A percentile compares a stretch with the other conserved stretches of the same genome.
Evolutionary conservation across 2,888 invertebrate genomes (phyloP).

Genomic region (Andrena bicolor): DNA sequence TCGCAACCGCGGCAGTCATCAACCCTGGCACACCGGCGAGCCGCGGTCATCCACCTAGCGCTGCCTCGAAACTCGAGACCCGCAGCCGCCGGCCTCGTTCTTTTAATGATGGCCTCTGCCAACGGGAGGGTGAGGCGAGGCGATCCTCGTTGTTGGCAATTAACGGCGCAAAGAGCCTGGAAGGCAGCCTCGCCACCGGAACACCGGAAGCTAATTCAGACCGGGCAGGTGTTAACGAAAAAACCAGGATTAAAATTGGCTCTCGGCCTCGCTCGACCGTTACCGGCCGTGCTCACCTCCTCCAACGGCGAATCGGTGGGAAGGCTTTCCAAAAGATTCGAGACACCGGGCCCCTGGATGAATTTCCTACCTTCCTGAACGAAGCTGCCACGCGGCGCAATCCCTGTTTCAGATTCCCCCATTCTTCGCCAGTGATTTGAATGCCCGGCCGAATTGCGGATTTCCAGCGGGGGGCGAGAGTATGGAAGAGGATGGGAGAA

Average conservation of each 20-base stretch:
- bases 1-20: conserved; percentile 69
- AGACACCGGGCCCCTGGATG: background rate
- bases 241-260: conserved; percentile 10
- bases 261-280: background rate
- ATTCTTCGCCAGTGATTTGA: conserved; percentile 45
- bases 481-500: background rate
- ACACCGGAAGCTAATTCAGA: conserved; percentile 53
- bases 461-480: background rate
- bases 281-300: background rate
- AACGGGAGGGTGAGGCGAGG: conserved; percentile 37
- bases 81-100: conserved; percentile 66
- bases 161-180: conserved; percentile 61
- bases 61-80: conserved; percentile 71
- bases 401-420: background rate
- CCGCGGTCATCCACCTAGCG: conserved; percentile 71
- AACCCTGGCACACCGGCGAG: conserved; percentile 64
- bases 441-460: conserved; percentile 48
- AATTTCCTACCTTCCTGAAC: background rate
- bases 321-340: background rate
- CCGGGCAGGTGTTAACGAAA: conserved; percentile 31
- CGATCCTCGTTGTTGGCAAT: conserved; percentile 63
- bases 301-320: background rate
- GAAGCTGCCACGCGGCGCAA: background rate
- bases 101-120: conserved; percentile 63
- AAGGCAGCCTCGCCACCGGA: conserved; percentile 22